Evolutionary conservation across 2,888 invertebrate species (phyloP).

Genomic region (Protophormia terraenovae): DNA sequence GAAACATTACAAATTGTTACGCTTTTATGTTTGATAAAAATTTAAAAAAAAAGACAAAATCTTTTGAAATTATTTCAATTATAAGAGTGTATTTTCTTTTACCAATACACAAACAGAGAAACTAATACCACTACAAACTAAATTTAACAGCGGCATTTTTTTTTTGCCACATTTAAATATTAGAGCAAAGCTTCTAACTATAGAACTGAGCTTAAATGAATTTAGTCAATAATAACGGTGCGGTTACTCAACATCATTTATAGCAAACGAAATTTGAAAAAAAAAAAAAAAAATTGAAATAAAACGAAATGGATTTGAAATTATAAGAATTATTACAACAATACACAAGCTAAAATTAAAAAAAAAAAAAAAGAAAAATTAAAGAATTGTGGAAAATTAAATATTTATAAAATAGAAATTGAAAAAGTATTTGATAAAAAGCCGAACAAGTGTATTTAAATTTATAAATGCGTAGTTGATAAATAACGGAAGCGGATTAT

Average conservation of each 20-base stretch:
- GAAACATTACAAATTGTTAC: constrained; percentile 34
- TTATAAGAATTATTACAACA: background rate
- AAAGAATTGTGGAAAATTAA: no score
- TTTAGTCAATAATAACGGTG: constrained; percentile 63
- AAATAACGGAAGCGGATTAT: constrained; percentile 32
- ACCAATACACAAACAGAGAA: constrained; percentile 5
- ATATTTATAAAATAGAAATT: constrained; percentile 25
- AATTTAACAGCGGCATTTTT: constrained; percentile 22
- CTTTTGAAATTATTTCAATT: constrained; percentile 38
- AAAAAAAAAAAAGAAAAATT: constrained; percentile 39
- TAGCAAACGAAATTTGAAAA: constrained; percentile 1
- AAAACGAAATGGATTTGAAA: constrained; percentile 36
- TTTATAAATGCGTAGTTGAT: background rate
- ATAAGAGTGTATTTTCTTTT: background rate
- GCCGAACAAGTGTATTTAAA: background rate
- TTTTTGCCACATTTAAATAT: background rate
- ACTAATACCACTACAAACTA: background rate
- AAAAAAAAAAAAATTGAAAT: background rate
- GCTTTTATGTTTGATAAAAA: constrained; percentile 35
- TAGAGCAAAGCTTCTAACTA: constrained; percentile 41
- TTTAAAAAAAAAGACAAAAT: constrained; percentile 5
- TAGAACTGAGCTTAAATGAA: constrained; percentile 47
- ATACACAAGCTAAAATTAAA: constrained; percentile 9
- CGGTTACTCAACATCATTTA: constrained; percentile 64
- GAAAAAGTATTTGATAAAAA: constrained; percentile 6